Evolutionary conservation across 2,797 vertebrate species (phyloP).

Genomic region (Danio aesculapii): DNA sequence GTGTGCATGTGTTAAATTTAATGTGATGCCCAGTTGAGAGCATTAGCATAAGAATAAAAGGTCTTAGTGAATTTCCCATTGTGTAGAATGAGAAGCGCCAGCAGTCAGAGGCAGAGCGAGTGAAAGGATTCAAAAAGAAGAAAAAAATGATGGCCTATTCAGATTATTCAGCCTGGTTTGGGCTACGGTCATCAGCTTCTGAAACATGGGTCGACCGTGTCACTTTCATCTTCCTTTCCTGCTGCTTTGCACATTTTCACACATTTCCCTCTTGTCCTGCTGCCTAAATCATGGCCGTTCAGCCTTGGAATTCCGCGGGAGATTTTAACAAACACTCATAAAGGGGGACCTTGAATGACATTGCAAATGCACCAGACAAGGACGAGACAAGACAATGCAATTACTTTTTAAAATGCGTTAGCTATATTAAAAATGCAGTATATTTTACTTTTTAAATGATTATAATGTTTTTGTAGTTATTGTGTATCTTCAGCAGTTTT

Average conservation of each 20-base stretch:
- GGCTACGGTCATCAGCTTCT: constrained; percentile 84
- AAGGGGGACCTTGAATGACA: constrained; percentile 77
- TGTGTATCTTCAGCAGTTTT: background rate
- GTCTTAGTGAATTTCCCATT: constrained; percentile 96
- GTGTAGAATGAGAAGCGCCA: constrained; percentile 93
- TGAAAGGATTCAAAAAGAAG: constrained; percentile 80
- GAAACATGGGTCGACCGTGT: constrained; percentile 87
- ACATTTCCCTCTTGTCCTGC: constrained; percentile 46
- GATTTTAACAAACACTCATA: constrained; percentile 90
- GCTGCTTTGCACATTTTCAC: constrained; percentile 56
- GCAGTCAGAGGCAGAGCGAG: constrained; percentile 87
- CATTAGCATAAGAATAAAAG: constrained; percentile 98
- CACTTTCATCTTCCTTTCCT: constrained; percentile 90
- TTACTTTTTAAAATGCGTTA: too few relatives aligned
- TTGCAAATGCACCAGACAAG: constrained; percentile 73
- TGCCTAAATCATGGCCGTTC: constrained; percentile 87
- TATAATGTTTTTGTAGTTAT: background rate
- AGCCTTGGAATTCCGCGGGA: constrained; percentile 86
- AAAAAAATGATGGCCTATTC: constrained; percentile 91
- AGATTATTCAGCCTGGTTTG: constrained; percentile 86
- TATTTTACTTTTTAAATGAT: background rate
- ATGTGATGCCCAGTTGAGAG: constrained; percentile 80
- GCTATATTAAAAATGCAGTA: background rate
- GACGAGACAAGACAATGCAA: constrained; percentile 58
- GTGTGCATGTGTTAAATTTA: constrained; percentile 84